phyloP scores from a whole-genome alignment of 2,888 invertebrate species.

The Pristionchus fissidentatus region DNA sequence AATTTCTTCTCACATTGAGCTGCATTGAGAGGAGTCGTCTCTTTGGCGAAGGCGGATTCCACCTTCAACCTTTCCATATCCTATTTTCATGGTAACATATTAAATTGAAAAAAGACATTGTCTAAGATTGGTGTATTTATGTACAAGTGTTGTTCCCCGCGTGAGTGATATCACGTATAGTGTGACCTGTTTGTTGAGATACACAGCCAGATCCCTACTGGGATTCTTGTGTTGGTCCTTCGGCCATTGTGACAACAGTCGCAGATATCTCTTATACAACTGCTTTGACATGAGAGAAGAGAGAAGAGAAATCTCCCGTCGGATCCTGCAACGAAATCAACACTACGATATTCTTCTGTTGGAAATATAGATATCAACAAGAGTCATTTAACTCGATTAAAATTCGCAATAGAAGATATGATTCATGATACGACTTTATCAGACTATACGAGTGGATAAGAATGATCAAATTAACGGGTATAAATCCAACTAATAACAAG shows the following conservation, averaged over 20 bases:
- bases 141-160: no score
- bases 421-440: conserved; percentile 12
- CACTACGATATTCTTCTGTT: not conserved
- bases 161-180: no score
- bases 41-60: conserved; percentile 24
- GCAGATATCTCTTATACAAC: conserved; percentile 68
- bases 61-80: not conserved
- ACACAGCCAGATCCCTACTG: conserved; percentile 49
- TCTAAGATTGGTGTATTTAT: no score
- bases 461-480: not conserved
- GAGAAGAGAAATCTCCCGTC: not conserved
- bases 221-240: conserved; percentile 63
- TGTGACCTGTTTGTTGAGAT: conserved; percentile 39
- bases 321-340: not conserved
- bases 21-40: conserved; percentile 4
- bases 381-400: not conserved
- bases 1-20: conserved; percentile 44
- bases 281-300: conserved; percentile 58
- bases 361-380: not conserved
- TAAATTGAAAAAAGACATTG: no score
- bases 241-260: conserved; percentile 68
- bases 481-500: not conserved
- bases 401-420: not conserved
- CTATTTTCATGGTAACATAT: no score
- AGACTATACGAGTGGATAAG: not conserved